Evolutionary conservation across 2,888 invertebrate genomes (phyloP).

Genomic region (Amphipyra berbera): DNA sequence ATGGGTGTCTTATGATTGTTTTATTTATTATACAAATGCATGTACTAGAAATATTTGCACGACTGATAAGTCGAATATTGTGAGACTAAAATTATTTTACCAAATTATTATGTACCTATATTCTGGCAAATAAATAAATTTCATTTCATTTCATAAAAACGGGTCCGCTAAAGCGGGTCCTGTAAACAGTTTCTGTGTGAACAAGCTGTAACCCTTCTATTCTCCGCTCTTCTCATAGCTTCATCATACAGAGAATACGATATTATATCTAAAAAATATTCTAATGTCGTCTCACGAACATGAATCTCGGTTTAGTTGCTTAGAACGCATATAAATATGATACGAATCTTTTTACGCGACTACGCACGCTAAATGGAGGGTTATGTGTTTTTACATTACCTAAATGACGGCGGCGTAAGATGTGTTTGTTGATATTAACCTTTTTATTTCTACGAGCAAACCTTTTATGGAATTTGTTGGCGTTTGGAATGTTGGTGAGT

Average conservation of each 20-base stretch:
- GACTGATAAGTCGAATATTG: too few species aligned
- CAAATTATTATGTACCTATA: too few species aligned
- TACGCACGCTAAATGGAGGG: background rate
- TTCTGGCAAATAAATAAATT: too few species aligned
- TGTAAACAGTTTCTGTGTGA: too few species aligned
- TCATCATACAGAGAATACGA: conserved; percentile 1
- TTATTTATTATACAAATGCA: too few species aligned
- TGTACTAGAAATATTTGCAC: too few species aligned
- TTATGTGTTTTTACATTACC: conserved; percentile 1
- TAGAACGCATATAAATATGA: conserved; percentile 18
- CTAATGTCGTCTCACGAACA: conserved; percentile 22
- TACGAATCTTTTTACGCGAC: conserved; percentile 10
- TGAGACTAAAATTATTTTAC: too few species aligned
- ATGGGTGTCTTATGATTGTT: too few species aligned
- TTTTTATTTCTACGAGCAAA: background rate
- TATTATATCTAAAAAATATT: conserved; percentile 31
- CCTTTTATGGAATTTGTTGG: background rate
- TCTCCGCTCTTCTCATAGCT: conserved; percentile 19
- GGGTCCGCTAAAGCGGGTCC: too few species aligned
- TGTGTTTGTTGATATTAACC: background rate
- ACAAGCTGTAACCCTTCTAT: background rate
- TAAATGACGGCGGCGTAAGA: background rate
- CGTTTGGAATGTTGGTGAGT: background rate
- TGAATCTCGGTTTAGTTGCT: conserved; percentile 24
- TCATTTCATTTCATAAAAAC: too few species aligned